phyloP scores from a whole-genome alignment of 2,888 invertebrate species.

The Lordiphosa fenestrarum region DNA sequence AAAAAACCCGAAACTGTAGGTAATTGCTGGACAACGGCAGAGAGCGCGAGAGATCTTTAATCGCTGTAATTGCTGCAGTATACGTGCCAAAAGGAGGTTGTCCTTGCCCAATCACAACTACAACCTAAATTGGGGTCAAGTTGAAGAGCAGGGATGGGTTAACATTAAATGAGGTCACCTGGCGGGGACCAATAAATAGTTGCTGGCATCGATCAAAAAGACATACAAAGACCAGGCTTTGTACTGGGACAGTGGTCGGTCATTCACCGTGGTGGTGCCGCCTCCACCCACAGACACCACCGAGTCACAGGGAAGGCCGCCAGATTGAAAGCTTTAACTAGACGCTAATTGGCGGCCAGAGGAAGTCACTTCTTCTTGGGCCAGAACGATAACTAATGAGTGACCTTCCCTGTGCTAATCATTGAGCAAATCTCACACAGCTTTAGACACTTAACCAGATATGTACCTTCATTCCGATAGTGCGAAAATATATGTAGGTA shows the following conservation, averaged over 20 bases:
- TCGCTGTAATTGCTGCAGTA: conserved; percentile 35
- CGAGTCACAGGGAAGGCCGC: conserved; percentile 13
- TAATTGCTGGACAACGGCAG: conserved; percentile 28
- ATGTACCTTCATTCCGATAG: conserved; percentile 13
- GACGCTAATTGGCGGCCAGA: conserved; percentile 29
- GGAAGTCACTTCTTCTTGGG: conserved; percentile 20
- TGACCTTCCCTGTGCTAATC: conserved; percentile 50
- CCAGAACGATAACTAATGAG: conserved; percentile 9
- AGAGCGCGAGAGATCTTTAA: conserved; percentile 18
- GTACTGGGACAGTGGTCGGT: conserved; percentile 22
- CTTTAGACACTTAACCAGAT: too few species aligned
- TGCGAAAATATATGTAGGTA: conserved; percentile 19
- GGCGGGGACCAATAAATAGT: conserved; percentile 22
- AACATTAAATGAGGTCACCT: not conserved
- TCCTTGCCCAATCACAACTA: conserved; percentile 43
- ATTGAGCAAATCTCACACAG: conserved; percentile 40
- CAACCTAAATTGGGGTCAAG: conserved; percentile 51
- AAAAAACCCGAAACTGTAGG: conserved; percentile 5
- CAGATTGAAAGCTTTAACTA: not conserved
- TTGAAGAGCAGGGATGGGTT: conserved; percentile 41
- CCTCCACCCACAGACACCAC: not conserved
- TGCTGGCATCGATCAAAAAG: conserved; percentile 13
- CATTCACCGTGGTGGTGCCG: conserved; percentile 7
- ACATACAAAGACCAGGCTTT: conserved; percentile 30
- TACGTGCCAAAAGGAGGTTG: conserved; percentile 33